Percentiles rank a stretch among this genome's conserved stretches.
Conservation (phyloP, 2,113 vertebrate species). For the Oryzias celebensis region DNA sequence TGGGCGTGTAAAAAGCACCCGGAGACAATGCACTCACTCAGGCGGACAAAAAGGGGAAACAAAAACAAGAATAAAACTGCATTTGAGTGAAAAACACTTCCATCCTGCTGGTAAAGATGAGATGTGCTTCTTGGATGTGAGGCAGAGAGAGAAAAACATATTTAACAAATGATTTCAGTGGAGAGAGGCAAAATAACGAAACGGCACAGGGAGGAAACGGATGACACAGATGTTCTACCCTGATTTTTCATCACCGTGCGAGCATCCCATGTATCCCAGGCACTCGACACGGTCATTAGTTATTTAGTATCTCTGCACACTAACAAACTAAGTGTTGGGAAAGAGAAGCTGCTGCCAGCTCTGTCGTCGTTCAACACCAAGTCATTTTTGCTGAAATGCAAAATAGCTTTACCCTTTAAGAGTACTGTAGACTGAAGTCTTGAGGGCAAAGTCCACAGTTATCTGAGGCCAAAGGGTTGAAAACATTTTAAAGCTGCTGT, state of each 20-base stretch:
- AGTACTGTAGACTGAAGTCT: neutral
- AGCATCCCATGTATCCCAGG: conserved; percentile 21
- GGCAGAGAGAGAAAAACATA: conserved; percentile 21
- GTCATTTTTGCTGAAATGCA: conserved; percentile 9
- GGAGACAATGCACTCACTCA: conserved; percentile 51
- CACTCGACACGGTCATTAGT: conserved; percentile 39
- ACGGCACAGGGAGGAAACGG: conserved; percentile 24
- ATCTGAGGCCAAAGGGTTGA: too few relatives aligned
- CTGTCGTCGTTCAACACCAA: conserved; percentile 4
- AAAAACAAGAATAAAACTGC: conserved; percentile 41
- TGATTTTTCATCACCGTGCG: conserved; percentile 38
- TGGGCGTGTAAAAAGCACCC: conserved; percentile 45
- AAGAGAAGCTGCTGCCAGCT: conserved; percentile 18
- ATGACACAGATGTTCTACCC: conserved; percentile 40
- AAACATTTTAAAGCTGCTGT: too few relatives aligned
- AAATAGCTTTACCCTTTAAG: neutral
- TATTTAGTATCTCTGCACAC: conserved; percentile 28
- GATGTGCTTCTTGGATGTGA: conserved; percentile 33
- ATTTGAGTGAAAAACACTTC: conserved; percentile 43
- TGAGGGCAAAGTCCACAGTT: neutral
- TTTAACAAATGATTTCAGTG: conserved; percentile 46
- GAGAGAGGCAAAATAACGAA: conserved; percentile 30
- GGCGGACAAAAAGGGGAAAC: conserved; percentile 28
- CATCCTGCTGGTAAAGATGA: conserved; percentile 22
- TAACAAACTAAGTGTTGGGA: conserved; percentile 10